These are phyloP conservation scores for Palaemon carinicauda DNA, from an alignment of 1,140 invertebrate genomes.

Conservation along the genomic window DNA sequence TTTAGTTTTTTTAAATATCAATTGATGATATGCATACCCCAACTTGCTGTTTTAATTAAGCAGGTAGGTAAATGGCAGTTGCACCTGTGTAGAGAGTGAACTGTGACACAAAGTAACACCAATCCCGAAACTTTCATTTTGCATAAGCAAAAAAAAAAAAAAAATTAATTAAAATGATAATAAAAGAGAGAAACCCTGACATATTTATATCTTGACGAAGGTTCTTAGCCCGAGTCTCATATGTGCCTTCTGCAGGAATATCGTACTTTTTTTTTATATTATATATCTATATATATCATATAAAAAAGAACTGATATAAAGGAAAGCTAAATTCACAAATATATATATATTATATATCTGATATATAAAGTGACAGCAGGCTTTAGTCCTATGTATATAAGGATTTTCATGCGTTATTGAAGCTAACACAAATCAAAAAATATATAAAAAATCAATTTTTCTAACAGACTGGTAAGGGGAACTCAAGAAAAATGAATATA, in stretches of 20 bases:
- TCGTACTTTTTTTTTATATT: background rate
- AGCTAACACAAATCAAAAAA: conserved; percentile 17
- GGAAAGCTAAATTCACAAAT: background rate
- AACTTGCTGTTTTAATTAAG: conserved; percentile 53
- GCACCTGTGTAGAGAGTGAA: conserved; percentile 46
- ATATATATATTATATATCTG: background rate
- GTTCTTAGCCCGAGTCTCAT: conserved; percentile 33
- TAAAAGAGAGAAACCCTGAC: conserved; percentile 7
- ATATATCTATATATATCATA: background rate
- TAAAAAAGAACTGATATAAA: conserved; percentile 7
- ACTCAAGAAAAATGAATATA: conserved; percentile 10
- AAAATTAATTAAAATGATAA: background rate
- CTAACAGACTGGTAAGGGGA: conserved; percentile 36
- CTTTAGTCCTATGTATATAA: background rate
- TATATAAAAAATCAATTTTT: too few species aligned
- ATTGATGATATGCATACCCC: too few species aligned
- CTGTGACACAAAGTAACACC: conserved; percentile 53
- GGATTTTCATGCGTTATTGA: conserved; percentile 1
- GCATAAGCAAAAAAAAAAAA: background rate
- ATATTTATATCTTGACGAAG: conserved; percentile 15
- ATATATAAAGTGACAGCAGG: conserved; percentile 5
- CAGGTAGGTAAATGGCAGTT: conserved; percentile 56
- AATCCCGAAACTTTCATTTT: conserved; percentile 30
- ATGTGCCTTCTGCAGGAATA: conserved; percentile 40
- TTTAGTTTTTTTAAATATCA: too few species aligned